Evolutionary conservation across 2,113 vertebrate species (phyloP).

Genomic region (Ailuropoda melanoleuca): DNA sequence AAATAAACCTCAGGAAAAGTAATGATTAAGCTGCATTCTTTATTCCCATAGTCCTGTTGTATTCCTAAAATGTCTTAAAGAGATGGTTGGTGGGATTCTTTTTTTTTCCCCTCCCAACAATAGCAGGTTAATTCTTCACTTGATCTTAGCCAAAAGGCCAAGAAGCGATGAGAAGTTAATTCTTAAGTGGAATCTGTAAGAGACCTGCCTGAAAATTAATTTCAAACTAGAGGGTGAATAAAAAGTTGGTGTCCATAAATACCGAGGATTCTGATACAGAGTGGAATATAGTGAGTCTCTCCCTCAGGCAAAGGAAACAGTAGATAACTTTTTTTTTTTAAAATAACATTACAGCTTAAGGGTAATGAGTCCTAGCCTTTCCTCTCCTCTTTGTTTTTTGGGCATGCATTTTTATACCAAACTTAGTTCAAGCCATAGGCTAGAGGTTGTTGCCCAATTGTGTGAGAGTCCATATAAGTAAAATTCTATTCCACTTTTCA

Average conservation of each 20-base stretch:
- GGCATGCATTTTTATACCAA: not conserved
- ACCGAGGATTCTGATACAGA: not conserved
- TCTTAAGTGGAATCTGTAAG: conserved; percentile 24
- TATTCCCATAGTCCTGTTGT: not conserved
- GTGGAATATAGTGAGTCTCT: not conserved
- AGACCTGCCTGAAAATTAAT: conserved; percentile 31
- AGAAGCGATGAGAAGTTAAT: not conserved
- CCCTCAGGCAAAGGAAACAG: not conserved
- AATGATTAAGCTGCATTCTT: conserved; percentile 3
- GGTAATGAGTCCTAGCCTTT: not conserved
- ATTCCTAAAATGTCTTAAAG: not conserved
- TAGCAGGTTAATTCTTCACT: not conserved
- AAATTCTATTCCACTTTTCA: not conserved
- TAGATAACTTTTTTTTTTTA: not conserved
- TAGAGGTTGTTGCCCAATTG: not conserved
- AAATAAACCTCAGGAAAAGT: conserved; percentile 3
- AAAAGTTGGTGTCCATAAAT: not conserved
- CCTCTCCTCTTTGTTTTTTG: not conserved
- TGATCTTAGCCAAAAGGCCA: not conserved
- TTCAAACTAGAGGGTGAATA: conserved; percentile 11
- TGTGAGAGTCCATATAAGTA: not conserved
- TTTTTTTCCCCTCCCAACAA: not conserved
- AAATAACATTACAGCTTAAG: not conserved
- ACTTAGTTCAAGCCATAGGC: not conserved
- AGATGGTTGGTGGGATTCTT: not conserved